phyloP scores from a whole-genome alignment of 2,888 invertebrate genomes.

The Pimpla rufipes region DNA sequence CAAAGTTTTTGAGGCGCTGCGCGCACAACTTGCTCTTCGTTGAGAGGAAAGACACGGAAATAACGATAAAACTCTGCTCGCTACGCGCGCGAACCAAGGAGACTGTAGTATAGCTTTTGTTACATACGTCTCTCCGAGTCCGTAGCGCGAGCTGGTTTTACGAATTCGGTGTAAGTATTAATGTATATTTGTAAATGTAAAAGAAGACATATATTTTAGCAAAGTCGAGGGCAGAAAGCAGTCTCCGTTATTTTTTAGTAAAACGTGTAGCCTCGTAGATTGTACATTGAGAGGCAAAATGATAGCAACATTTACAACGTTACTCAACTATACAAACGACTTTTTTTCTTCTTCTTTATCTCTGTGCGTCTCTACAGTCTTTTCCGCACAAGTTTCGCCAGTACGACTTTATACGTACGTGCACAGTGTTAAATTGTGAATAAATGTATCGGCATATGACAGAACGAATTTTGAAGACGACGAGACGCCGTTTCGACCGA shows the following conservation, averaged over 20 bases:
- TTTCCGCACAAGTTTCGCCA: not conserved
- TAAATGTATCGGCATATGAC: slow-evolving; percentile 8
- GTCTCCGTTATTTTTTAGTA: slow-evolving; percentile 34
- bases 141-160: not conserved
- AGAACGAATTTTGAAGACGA: not conserved
- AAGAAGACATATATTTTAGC: slow-evolving; percentile 27
- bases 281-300: not conserved
- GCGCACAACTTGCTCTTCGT: not conserved
- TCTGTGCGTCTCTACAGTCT: slow-evolving; percentile 19
- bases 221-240: slow-evolving; percentile 14
- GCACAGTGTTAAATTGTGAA: not conserved
- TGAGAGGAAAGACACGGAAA: not conserved
- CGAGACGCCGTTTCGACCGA: not conserved
- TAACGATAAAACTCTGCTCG: slow-evolving; percentile 21
- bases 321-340: not conserved
- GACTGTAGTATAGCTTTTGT: slow-evolving; percentile 33
- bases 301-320: not conserved
- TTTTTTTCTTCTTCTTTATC: not conserved
- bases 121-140: slow-evolving; percentile 18
- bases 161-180: slow-evolving; percentile 15
- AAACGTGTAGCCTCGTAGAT: not conserved
- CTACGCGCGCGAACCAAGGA: slow-evolving; percentile 15
- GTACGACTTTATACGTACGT: not conserved
- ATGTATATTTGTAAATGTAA: slow-evolving; percentile 18
- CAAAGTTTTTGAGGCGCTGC: not conserved